Evolutionary conservation across 2,888 invertebrate genomes (phyloP), one percentile per base, ranked within the genome.

Genomic region (Aquatica leii): DNA sequence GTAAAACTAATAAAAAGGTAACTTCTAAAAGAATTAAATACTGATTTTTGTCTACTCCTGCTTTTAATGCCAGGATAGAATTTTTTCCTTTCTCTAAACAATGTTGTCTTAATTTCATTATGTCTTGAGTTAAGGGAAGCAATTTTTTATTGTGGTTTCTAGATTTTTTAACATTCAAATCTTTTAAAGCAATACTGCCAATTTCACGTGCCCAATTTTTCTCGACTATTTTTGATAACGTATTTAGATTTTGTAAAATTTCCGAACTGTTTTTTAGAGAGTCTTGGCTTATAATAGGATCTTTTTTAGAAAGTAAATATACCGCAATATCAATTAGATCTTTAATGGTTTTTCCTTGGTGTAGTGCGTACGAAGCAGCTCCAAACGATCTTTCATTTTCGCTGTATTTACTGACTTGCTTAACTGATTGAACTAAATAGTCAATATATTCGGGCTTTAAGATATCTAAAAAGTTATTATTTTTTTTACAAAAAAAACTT

Each of bases 1-100:
- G 34, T 8, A 59, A 21, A 41, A 59, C 9, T 17, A 59, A 40
- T 17, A 59, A 8, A 40, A 59, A 59, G 14, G 41, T 43, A 2
- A 14, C 41, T 14, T 43, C 41, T 43, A n/a, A n/a, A n/a, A n/a
- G n/a, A n/a, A n/a, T n/a, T n/a, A n/a, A n/a, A n/a, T n/a, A n/a
- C n/a, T n/a, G n/a, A n/a, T n/a, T n/a, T n/a, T n/a, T n/a, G n/a
- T n/a, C n/a, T n/a, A n/a, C n/a, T n/a, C n/a, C n/a, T n/a, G n/a
- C n/a, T n/a, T n/a, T n/a, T n/a, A n/a, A n/a, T n/a, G n/a, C n/a
- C n/a, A n/a, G n/a, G n/a, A n/a, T n/a, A n/a, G n/a, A n/a, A n/a
- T n/a, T n/a, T n/a, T n/a, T n/a, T n/a, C n/a, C n/a, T n/a, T n/a
- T n/a, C n/a, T n/a, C n/a, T n/a, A n/a, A n/a, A n/a, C n/a, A n/a